Percentiles rank a stretch among this genome's conserved stretches.
Conservation (phyloP, 2,888 invertebrate species). For the Apodemia duryi region DNA sequence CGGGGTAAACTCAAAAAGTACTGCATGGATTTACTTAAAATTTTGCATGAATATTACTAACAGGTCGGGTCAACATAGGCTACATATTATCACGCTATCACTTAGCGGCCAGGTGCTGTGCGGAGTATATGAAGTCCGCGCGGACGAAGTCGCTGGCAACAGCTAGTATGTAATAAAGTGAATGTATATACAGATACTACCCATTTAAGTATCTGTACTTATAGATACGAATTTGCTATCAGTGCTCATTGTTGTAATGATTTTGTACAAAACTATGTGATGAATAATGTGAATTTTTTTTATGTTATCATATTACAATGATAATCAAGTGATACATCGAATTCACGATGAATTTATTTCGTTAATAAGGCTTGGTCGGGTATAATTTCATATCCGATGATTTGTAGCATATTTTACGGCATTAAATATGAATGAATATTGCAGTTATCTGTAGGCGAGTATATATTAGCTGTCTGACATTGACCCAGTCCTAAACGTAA, state of each 20-base stretch:
- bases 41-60: no score
- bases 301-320: background rate
- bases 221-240: background rate
- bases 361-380: background rate
- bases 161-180: no score
- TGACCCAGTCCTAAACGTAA: background rate
- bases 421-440: constrained; percentile 1
- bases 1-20: no score
- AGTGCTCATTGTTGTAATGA: background rate
- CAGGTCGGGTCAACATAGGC: no score
- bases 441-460: background rate
- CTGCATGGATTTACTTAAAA: no score
- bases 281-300: background rate
- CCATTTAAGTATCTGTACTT: no score
- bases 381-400: background rate
- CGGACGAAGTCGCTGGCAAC: no score
- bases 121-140: no score
- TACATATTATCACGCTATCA: no score
- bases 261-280: background rate
- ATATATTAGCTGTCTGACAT: background rate
- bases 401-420: background rate
- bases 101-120: no score
- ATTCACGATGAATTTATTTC: background rate
- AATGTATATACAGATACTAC: no score
- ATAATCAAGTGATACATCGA: background rate